Conservation (phyloP, 2,797 vertebrate species). For the Anableps anableps region DNA sequence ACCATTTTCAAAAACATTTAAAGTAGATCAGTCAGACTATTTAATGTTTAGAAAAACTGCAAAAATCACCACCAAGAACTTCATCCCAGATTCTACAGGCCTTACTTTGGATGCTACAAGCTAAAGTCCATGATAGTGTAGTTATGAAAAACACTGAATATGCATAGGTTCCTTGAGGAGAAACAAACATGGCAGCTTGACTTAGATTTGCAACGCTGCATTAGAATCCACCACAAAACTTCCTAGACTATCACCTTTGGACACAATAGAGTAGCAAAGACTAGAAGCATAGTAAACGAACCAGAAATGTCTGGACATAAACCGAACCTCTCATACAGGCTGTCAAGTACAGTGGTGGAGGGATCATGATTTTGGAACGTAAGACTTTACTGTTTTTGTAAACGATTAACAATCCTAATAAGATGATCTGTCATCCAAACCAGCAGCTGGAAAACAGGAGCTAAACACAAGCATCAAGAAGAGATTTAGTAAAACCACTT, state of each 20-base stretch:
- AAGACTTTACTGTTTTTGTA: background rate
- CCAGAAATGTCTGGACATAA: background rate
- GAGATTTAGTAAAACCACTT: background rate
- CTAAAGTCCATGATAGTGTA: background rate
- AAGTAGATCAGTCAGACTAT: background rate
- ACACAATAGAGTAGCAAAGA: background rate
- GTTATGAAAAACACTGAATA: background rate
- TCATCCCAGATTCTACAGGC: background rate
- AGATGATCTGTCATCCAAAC: no score
- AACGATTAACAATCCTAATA: background rate
- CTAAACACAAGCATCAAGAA: background rate
- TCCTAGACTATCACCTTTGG: background rate
- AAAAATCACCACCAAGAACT: background rate
- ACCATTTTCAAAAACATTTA: background rate
- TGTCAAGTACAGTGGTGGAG: background rate
- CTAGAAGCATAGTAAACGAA: background rate
- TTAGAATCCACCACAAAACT: background rate
- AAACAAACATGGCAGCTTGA: no score
- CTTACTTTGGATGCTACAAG: background rate
- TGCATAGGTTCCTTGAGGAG: background rate
- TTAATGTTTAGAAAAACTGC: background rate
- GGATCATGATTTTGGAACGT: background rate
- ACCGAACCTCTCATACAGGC: background rate
- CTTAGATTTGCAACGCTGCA: no score
- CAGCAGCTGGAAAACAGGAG: background rate